Evolutionary conservation across 2,797 vertebrate genomes (phyloP).

Genomic region (Acanthurus lineatus): DNA sequence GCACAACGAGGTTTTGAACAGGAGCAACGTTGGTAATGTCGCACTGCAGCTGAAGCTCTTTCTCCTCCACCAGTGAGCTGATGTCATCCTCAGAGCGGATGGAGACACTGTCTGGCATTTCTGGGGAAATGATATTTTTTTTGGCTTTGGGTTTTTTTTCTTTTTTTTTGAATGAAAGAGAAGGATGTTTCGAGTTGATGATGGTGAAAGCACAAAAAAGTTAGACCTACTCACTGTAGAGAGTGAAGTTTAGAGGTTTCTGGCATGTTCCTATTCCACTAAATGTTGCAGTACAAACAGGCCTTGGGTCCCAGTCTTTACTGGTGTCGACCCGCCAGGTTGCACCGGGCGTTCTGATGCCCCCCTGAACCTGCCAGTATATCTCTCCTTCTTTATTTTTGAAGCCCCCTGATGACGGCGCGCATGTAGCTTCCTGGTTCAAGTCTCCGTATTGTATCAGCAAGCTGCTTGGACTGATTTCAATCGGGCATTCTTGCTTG

Average conservation of each 20-base stretch:
- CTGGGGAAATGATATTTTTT: slow-evolving; percentile 45
- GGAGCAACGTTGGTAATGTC: slow-evolving; percentile 68
- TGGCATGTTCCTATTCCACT: slow-evolving; percentile 6
- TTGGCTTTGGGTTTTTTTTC: too few species aligned
- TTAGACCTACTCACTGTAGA: slow-evolving; percentile 75
- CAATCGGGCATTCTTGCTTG: slow-evolving; percentile 61
- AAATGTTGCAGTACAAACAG: slow-evolving; percentile 53
- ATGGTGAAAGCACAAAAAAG: neutral
- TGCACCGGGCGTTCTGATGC: accelerated
- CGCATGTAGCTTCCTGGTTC: slow-evolving; percentile 13
- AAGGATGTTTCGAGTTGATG: neutral
- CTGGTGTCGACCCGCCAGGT: slow-evolving; percentile 10
- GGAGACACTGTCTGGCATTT: slow-evolving; percentile 67
- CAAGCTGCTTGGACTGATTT: slow-evolving; percentile 65
- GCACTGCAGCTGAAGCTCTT: slow-evolving; percentile 71
- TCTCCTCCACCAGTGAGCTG: slow-evolving; percentile 32
- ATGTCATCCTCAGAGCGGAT: slow-evolving; percentile 14
- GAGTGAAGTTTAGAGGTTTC: slow-evolving; percentile 57
- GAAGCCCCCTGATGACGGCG: accelerated
- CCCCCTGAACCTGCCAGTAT: slow-evolving; percentile 46
- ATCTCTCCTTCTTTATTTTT: neutral
- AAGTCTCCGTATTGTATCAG: slow-evolving; percentile 56
- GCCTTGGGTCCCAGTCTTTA: slow-evolving; percentile 55
- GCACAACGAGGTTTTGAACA: slow-evolving; percentile 60
- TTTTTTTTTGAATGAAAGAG: neutral